These are phyloP conservation scores for Chironomus tentans DNA, from an alignment of 2,888 invertebrate species.

Conservation along the genomic window DNA sequence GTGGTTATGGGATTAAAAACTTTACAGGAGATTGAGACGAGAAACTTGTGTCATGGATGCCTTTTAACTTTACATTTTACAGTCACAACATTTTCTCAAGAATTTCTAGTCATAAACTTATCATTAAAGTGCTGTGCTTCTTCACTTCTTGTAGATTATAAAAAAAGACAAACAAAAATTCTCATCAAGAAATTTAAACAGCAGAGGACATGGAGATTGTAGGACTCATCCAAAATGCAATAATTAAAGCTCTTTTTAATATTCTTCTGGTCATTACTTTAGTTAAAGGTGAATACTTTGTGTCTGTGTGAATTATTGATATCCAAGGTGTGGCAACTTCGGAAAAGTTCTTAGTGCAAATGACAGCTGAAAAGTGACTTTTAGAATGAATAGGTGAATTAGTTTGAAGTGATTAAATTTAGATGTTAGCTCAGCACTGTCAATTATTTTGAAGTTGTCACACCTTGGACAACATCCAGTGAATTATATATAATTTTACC, in stretches of 20 bases:
- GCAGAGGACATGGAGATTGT: constrained; percentile 10
- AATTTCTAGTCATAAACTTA: too few species aligned
- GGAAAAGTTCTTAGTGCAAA: too few species aligned
- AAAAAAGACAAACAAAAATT: background rate
- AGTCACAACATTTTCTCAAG: too few species aligned
- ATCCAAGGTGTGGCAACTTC: background rate
- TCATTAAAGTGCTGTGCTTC: too few species aligned
- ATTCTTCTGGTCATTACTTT: constrained; percentile 13
- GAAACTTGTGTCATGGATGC: background rate
- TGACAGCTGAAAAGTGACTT: too few species aligned
- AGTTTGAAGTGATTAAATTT: too few species aligned
- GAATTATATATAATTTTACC: too few species aligned
- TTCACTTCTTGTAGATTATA: background rate
- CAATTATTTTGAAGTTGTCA: background rate
- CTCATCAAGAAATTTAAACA: background rate
- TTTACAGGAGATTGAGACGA: background rate
- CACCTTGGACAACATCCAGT: background rate
- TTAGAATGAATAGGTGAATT: too few species aligned
- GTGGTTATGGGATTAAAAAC: background rate
- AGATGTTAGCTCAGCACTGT: too few species aligned
- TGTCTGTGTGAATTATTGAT: background rate
- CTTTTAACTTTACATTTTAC: background rate
- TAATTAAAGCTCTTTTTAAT: constrained; percentile 17
- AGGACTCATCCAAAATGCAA: background rate
- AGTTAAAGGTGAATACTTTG: constrained; percentile 9